Evolutionary conservation across 2,113 vertebrate genomes (phyloP), one percentile per base, ranked within the genome.

Genomic region (Phaethornis superciliosus): DNA sequence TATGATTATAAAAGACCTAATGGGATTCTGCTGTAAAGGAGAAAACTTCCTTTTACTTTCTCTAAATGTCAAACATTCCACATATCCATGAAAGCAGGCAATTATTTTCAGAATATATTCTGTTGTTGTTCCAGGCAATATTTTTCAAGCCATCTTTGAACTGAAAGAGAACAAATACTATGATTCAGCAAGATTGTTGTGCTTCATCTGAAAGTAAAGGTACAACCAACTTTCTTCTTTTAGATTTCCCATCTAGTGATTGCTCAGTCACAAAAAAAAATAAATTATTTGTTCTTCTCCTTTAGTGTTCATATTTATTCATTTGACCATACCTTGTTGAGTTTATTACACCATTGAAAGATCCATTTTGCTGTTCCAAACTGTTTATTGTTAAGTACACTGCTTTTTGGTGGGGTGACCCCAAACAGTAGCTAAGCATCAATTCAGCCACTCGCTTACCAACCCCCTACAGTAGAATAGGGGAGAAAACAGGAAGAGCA

Each of bases 131-230:
- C 56, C 37, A 67, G 44, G 27, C 30, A 70, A 67, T n/a, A 71
- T 28, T 76, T 80, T 75, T 70, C 12, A 58, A 17, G 9, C 15
- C 24, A 32, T 65, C 65, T 89, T 95, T 72, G 14, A 75, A 26
- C 58, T 87, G 80, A 94, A 82, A 78, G 76, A 60, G 26, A 64
- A 68, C 72, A 89, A 85, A 77, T 59, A 84, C 10, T 83, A 6
- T 81, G 94, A 95, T 81, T 93, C 67, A 92, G 62, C 18, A 90
- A 70, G 77, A 80, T 95, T 77, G 47, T 58, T 72, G 12, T 62
- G 75, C 33, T 52, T 55, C 55, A 92, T 78, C 85, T 85, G 42
- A 42, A 94, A n/a, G 8, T 81, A 67, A 77, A 94, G 70, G 28
- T 79, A 95, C 70, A 79, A 42, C 35, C 91, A 44, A 21, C 6